A percentile compares a stretch with the other conserved stretches of the same genome.
Evolutionary conservation across 2,797 vertebrate genomes (phyloP).

Genomic region (Eulemur coronatus): DNA sequence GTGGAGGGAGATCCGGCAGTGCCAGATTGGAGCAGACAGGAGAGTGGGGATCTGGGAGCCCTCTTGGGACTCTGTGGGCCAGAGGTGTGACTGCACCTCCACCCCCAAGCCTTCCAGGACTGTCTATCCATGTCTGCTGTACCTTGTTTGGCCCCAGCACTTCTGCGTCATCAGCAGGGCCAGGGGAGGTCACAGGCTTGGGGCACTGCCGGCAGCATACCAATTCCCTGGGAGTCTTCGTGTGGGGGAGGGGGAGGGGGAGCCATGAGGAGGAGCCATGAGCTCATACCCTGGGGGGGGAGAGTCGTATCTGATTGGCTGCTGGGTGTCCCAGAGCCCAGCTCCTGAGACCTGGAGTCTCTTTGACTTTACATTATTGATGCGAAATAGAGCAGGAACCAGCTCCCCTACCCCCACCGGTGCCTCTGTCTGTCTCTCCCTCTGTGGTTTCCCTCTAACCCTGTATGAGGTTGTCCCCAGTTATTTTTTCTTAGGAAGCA

Average conservation of each 20-base stretch:
- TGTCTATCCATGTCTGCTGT: background rate
- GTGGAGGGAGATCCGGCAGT: background rate
- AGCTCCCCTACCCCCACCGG: background rate
- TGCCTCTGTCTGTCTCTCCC: background rate
- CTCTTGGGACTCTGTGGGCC: background rate
- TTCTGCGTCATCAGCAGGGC: slow-evolving; percentile 30
- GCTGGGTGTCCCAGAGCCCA: slow-evolving; percentile 24
- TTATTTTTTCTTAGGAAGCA: background rate
- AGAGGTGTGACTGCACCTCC: background rate
- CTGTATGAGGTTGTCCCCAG: background rate
- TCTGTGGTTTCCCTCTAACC: background rate
- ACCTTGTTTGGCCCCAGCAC: slow-evolving; percentile 12
- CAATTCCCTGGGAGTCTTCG: slow-evolving; percentile 23
- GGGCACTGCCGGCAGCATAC: slow-evolving; percentile 56
- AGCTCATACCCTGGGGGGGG: background rate
- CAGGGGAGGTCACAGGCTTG: slow-evolving; percentile 39
- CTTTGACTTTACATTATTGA: slow-evolving; percentile 70
- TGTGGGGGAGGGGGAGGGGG: background rate
- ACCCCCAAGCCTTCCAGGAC: background rate
- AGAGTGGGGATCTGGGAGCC: background rate
- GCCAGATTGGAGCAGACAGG: background rate
- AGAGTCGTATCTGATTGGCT: slow-evolving; percentile 45
- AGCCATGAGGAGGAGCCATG: slow-evolving; percentile 1
- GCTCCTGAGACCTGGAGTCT: slow-evolving; percentile 31
- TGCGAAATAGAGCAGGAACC: slow-evolving; percentile 64